Conservation (phyloP, 2,888 invertebrate species). For the Apamea monoglypha region DNA sequence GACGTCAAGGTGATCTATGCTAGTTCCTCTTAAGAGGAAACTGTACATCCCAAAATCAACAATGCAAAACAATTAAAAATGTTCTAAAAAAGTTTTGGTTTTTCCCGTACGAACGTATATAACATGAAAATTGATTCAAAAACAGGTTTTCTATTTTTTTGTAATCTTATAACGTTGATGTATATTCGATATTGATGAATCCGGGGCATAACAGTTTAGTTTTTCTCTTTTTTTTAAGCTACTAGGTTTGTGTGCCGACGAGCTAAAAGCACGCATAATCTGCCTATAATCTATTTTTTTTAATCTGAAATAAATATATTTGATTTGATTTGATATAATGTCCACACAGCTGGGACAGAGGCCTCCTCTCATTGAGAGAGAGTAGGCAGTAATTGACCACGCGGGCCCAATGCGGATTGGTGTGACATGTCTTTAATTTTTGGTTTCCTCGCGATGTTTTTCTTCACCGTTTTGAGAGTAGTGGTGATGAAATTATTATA, state of each 20-base stretch:
- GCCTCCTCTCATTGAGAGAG: not conserved
- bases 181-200: conserved; percentile 1
- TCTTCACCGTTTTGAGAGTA: too few relatives aligned
- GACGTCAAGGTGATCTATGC: conserved; percentile 38
- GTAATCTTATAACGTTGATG: not conserved
- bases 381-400: too few relatives aligned
- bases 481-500: not conserved
- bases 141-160: conserved; percentile 28
- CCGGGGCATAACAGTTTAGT: not conserved
- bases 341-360: not conserved
- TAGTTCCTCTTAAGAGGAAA: conserved; percentile 10
- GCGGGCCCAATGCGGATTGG: too few relatives aligned
- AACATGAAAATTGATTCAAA: not conserved
- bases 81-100: conserved; percentile 14
- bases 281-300: too few relatives aligned
- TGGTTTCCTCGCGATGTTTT: too few relatives aligned
- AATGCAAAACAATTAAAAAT: conserved; percentile 12
- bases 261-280: not conserved
- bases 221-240: too few relatives aligned
- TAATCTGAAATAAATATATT: too few relatives aligned
- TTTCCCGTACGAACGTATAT: conserved; percentile 2
- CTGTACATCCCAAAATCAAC: conserved; percentile 38
- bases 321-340: too few relatives aligned
- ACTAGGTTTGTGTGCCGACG: not conserved
- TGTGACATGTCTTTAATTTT: too few relatives aligned